These are phyloP conservation scores for Ganaspis brasiliensis DNA, from an alignment of 2,888 invertebrate genomes.

Conservation along the genomic window DNA sequence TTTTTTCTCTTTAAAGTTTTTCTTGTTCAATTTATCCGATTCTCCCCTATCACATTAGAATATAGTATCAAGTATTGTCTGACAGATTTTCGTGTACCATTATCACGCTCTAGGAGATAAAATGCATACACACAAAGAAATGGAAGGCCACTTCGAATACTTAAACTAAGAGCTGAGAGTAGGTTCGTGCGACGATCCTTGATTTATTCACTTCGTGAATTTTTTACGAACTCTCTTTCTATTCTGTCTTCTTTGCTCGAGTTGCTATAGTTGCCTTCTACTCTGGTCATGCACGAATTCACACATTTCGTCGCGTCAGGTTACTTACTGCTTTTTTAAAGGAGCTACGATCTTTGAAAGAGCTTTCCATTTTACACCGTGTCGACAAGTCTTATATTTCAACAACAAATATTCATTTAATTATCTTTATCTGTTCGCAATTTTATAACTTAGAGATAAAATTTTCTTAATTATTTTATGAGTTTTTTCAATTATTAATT, in stretches of 20 bases:
- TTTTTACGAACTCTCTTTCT: constrained; percentile 68
- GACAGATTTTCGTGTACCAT: constrained; percentile 28
- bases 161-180: constrained; percentile 70
- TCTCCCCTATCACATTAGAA: neutral
- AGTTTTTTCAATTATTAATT: no score
- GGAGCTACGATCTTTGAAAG: constrained; percentile 29
- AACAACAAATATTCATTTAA: neutral
- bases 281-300: constrained; percentile 34
- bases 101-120: constrained; percentile 11
- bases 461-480: no score
- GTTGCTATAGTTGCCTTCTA: constrained; percentile 40
- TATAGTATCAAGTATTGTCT: constrained; percentile 1
- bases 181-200: constrained; percentile 70
- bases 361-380: constrained; percentile 6
- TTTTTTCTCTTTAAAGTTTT: no score
- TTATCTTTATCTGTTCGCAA: neutral
- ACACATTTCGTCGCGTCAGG: constrained; percentile 33
- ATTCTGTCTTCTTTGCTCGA: constrained; percentile 48
- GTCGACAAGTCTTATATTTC: constrained; percentile 7
- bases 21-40: no score
- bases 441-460: no score
- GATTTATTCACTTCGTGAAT: constrained; percentile 78
- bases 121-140: constrained; percentile 36
- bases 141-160: constrained; percentile 67
- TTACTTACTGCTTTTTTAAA: constrained; percentile 39